phyloP scores from a whole-genome alignment of 2,888 invertebrate genomes.

The Polylopha cassiicola region DNA sequence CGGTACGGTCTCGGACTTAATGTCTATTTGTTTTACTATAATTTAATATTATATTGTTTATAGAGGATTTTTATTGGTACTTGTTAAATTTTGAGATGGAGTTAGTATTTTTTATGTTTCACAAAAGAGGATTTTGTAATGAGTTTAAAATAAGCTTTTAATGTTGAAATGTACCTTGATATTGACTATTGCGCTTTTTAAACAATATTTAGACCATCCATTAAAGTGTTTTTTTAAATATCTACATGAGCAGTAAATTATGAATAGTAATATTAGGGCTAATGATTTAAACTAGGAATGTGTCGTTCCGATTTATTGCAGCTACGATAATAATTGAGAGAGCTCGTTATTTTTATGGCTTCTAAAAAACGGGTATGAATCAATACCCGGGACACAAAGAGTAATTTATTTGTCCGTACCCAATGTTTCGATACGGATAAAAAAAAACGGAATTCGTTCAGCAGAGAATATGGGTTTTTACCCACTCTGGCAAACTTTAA shows the following conservation, averaged over 20 bases:
- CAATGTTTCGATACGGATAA: slow-evolving; percentile 53
- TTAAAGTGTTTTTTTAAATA: too few relatives aligned
- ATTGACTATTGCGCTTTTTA: too few relatives aligned
- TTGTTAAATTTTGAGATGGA: slow-evolving; percentile 26
- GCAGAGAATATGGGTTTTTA: slow-evolving; percentile 31
- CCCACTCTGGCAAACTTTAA: too few relatives aligned
- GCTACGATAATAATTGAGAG: slow-evolving; percentile 57
- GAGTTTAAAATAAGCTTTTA: too few relatives aligned
- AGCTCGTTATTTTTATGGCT: slow-evolving; percentile 71
- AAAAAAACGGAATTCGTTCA: slow-evolving; percentile 44
- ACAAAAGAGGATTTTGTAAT: too few relatives aligned
- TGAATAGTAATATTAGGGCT: slow-evolving; percentile 15
- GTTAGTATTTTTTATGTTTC: too few relatives aligned
- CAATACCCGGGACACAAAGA: slow-evolving; percentile 60
- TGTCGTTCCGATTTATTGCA: slow-evolving; percentile 56
- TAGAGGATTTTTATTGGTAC: slow-evolving; percentile 41
- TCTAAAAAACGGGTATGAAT: slow-evolving; percentile 61
- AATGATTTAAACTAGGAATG: slow-evolving; percentile 36
- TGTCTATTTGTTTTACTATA: slow-evolving; percentile 70
- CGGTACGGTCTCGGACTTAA: slow-evolving; percentile 56
- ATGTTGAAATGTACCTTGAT: too few relatives aligned
- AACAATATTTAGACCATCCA: too few relatives aligned
- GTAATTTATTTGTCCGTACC: slow-evolving; percentile 58
- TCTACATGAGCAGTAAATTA: too few relatives aligned
- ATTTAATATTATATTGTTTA: slow-evolving; percentile 62